A percentile compares a stretch with the other conserved stretches of the same genome.
Conservation (phyloP, 2,888 invertebrate genomes). For the Toxonevra muliebris region DNA sequence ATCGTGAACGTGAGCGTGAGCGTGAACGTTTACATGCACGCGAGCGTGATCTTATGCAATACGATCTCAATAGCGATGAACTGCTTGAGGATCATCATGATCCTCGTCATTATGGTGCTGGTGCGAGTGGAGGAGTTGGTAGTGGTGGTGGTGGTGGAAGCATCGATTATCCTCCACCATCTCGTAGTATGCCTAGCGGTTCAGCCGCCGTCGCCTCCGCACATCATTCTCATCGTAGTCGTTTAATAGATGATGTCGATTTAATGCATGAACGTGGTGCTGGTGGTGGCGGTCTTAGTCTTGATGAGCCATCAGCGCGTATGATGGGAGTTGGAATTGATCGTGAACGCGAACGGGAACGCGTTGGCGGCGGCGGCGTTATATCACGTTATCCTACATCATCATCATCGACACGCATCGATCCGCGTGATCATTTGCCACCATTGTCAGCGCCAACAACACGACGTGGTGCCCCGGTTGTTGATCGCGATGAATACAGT, state of each 20-base stretch:
- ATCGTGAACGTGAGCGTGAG: slow-evolving; percentile 55
- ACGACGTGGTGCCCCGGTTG: slow-evolving; percentile 59
- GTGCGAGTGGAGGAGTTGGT: slow-evolving; percentile 49
- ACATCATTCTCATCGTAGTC: slow-evolving; percentile 35
- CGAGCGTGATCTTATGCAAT: slow-evolving; percentile 64
- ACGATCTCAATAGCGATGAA: slow-evolving; percentile 64
- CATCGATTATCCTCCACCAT: slow-evolving; percentile 55
- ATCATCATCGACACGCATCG: slow-evolving; percentile 44
- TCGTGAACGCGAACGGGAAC: too few species aligned
- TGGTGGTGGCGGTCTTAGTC: slow-evolving; percentile 40
- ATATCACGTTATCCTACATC: slow-evolving; percentile 36
- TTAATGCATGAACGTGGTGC: slow-evolving; percentile 61
- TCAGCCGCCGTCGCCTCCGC: slow-evolving; percentile 31
- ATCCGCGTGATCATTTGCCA: slow-evolving; percentile 56
- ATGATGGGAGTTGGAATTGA: too few species aligned
- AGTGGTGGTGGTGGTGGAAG: slow-evolving; percentile 8
- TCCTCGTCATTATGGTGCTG: slow-evolving; percentile 46
- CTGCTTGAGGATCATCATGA: slow-evolving; percentile 63
- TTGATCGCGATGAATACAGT: slow-evolving; percentile 66
- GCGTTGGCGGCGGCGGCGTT: slow-evolving; percentile 36
- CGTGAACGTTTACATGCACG: slow-evolving; percentile 62
- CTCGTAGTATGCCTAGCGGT: slow-evolving; percentile 50
- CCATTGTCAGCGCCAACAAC: slow-evolving; percentile 53
- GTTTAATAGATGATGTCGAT: slow-evolving; percentile 58
- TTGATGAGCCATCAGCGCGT: too few species aligned